Percentiles rank a stretch among this genome's conserved stretches.
phyloP scores from a whole-genome alignment of 2,888 invertebrate species.

The Proisotoma minuta region DNA sequence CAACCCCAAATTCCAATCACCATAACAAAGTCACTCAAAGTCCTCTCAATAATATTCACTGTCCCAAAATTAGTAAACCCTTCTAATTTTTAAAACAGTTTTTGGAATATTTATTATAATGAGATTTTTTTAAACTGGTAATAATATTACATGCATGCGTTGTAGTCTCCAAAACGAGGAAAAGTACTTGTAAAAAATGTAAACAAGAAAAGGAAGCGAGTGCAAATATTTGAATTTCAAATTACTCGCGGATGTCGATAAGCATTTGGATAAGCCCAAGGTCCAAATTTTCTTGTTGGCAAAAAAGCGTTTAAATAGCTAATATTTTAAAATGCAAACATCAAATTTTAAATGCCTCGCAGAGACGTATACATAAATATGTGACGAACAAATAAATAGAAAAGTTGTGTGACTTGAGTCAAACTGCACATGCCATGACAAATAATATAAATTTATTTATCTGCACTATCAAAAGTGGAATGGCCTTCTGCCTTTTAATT shows the following conservation, averaged over 20 bases:
- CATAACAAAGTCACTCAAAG: too few species aligned
- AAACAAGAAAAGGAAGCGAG: not conserved
- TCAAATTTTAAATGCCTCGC: not conserved
- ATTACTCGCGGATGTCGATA: not conserved
- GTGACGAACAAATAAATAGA: not conserved
- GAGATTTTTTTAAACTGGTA: not conserved
- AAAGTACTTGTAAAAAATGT: not conserved
- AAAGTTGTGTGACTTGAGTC: not conserved
- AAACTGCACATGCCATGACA: too few species aligned
- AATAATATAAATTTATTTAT: too few species aligned
- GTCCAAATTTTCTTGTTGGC: not conserved
- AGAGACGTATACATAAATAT: not conserved
- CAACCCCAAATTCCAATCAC: not conserved
- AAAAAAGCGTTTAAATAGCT: not conserved
- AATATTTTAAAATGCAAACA: not conserved
- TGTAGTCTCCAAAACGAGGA: not conserved
- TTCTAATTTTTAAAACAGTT: too few species aligned
- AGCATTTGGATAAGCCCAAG: not conserved
- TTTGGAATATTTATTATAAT: not conserved
- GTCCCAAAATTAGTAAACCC: not conserved
- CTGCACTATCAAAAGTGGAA: not conserved
- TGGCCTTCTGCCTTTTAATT: not conserved
- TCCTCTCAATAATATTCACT: not conserved
- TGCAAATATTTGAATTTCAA: not conserved
- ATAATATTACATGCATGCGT: not conserved